A percentile compares a stretch with the other conserved stretches of the same genome.
phyloP scores from a whole-genome alignment of 2,113 vertebrate genomes.

The Hemichromis elongatus region DNA sequence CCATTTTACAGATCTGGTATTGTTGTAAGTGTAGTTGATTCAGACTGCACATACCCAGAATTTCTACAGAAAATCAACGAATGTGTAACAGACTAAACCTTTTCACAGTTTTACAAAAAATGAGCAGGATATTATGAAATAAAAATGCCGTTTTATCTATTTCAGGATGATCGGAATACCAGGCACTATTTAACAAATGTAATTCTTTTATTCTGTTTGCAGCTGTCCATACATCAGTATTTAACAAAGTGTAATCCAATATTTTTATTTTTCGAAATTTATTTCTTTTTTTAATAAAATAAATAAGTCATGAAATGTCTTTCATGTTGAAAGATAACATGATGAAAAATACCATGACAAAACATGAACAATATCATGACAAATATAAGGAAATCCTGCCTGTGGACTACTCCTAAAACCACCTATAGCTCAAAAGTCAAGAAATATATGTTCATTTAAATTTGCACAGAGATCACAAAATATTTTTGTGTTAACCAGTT shows the following conservation, averaged over 20 bases:
- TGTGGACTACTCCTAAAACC: background rate
- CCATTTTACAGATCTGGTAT: background rate
- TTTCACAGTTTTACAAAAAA: background rate
- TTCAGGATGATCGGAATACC: background rate
- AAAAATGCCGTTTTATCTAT: background rate
- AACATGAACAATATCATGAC: background rate
- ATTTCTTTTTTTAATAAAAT: background rate
- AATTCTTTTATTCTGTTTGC: background rate
- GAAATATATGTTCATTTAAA: background rate
- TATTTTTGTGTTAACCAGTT: background rate
- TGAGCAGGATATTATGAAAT: background rate
- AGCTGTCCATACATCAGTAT: background rate
- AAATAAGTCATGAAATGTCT: too few species aligned
- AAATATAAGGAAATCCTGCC: background rate
- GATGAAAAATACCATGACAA: background rate
- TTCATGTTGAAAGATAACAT: background rate
- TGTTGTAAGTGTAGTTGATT: background rate
- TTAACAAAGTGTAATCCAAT: background rate
- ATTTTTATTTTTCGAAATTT: background rate
- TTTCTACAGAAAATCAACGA: background rate
- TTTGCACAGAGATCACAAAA: background rate
- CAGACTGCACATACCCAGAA: background rate
- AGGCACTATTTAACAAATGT: background rate
- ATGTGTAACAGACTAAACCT: background rate
- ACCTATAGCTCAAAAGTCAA: background rate